Base-by-base conservation (phyloP, 2,797 vertebrate species). In the Sebastes cheni region DNA sequence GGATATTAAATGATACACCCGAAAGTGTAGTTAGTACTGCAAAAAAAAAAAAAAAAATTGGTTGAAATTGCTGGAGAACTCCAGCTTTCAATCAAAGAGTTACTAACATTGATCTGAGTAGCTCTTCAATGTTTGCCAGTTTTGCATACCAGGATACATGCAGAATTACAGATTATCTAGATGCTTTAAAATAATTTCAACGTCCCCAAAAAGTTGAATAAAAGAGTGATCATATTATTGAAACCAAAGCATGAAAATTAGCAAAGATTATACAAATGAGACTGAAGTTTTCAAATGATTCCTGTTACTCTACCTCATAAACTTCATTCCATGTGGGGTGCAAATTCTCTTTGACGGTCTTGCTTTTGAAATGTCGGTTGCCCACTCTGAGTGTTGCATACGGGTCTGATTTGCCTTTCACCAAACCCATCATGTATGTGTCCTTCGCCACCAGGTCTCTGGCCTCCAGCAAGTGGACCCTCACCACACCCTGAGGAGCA, bases 371-470 rank as follows among this genome's bases (percentile, higher is more conserved):
- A 3, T 94, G 88, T 29, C 81, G 84, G 42, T 96, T 95, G 60
- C 98, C 97, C 0, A 99, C 95, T 1, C 96, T 90, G 76, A 99
- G 89, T 2, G 93, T 92, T n/a, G 94, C 95, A 0, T 99, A 99
- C 0, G 99, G 99, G 86, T 99, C 99, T 1, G 99, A 99, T 88
- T 98, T 99, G 42, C 98, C 98, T 80, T 96, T 96, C 30, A 98
- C 95, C 6, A 98, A 88, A 18, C 98, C 98, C 93, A 94, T 72
- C 92, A 99, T 96, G 86, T 96, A 97, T 7, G 92, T 96, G 84
- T 99, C 99, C 86, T 97, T 99, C 23, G 97, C 95, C 64, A 97
- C 88, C 82, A 99, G 96, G 79, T 97, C 93, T 86, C 92, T 93
- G 12, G 97, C 98, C 88, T 97, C 97, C 84, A 97, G 27, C 61